Evolutionary conservation across 35 echinoderm and acorn worm species (phyloP), one percentile per base, ranked within the genome.

Genomic region (Patiria miniata): DNA sequence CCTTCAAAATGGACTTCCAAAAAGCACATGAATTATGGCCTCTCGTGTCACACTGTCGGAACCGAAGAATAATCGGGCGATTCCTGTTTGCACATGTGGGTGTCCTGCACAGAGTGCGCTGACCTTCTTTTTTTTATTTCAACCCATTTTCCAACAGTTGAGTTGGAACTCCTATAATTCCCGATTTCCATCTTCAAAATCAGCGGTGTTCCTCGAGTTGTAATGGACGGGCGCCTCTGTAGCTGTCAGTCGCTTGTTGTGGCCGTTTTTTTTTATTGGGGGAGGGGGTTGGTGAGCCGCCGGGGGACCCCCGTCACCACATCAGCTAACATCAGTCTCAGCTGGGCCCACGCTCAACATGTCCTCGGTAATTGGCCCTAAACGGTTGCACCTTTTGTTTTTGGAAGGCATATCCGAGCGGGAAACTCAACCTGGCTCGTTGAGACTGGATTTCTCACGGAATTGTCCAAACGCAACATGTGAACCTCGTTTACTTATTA

Each of bases 311-410:
- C n/a, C n/a, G n/a, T n/a, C n/a, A 47, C 42, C 42, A 4, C 4
- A 47, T 47, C 42, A 47, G 42, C 42, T 12, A 12, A 12, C 42
- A 47, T 47, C 42, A 47, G 42, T 47, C 42, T 12, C 42, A 47
- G 42, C 42, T 12, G 12, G 12, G 42, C 4, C 42, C 42, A 47
- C 42, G 4, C 7, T 60, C 57, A 26, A 60, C 5, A 60, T 60
- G 57, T 60, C 65, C 26, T 22, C 14, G 26, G 65, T 73, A 73
- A 73, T 73, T 73, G 19, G 65, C 65, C 8, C 65, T 73, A 73
- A 73, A 73, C 15, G 65, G 34, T 73, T 32, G 29, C 65, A 73
- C 34, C 65, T 73, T 73, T 73, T 73, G 65, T 73, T 73, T 68
- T 73, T 7, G 65, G 65, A 15, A 9, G 26, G 23, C 34, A 36